Evolutionary conservation across 2,797 vertebrate species (phyloP).

Genomic region (Sebastes hubbsi): DNA sequence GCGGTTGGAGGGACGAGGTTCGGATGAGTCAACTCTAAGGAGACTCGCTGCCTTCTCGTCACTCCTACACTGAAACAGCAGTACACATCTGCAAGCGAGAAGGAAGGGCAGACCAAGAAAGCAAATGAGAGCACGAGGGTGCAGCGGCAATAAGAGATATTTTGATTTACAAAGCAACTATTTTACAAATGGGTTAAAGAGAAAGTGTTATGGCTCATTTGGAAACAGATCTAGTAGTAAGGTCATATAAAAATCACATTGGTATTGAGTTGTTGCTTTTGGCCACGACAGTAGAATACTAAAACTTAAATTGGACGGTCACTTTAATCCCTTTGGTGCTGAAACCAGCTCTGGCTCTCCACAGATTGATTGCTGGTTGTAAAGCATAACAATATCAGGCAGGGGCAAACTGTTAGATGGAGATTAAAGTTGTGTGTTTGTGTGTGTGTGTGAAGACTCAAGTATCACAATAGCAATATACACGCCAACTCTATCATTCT

Average conservation of each 20-base stretch:
- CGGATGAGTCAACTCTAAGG: constrained; percentile 22
- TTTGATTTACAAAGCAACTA: constrained; percentile 2
- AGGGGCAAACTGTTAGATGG: constrained; percentile 27
- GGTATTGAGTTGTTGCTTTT: constrained; percentile 38
- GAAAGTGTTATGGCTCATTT: constrained; percentile 27
- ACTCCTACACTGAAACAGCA: neutral
- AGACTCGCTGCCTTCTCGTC: neutral
- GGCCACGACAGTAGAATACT: constrained; percentile 26
- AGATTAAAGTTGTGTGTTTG: constrained; percentile 37
- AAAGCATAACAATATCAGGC: constrained; percentile 53
- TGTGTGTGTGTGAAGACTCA: neutral
- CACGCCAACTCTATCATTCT: constrained; percentile 3
- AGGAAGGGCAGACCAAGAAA: neutral
- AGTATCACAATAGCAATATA: constrained; percentile 35
- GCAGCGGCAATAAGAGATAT: neutral
- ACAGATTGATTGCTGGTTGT: constrained; percentile 44
- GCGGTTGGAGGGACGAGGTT: neutral
- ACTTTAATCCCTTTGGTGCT: constrained; percentile 53
- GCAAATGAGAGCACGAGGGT: neutral
- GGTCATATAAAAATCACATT: constrained; percentile 30
- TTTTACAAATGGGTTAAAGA: constrained; percentile 23
- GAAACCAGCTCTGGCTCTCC: constrained; percentile 19
- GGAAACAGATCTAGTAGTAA: constrained; percentile 23
- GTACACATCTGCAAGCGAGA: neutral
- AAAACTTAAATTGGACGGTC: constrained; percentile 45